Evolutionary conservation across 2,797 vertebrate genomes (phyloP), one percentile per base, ranked within the genome.

Genomic region (Poeciliopsis gracilis): DNA sequence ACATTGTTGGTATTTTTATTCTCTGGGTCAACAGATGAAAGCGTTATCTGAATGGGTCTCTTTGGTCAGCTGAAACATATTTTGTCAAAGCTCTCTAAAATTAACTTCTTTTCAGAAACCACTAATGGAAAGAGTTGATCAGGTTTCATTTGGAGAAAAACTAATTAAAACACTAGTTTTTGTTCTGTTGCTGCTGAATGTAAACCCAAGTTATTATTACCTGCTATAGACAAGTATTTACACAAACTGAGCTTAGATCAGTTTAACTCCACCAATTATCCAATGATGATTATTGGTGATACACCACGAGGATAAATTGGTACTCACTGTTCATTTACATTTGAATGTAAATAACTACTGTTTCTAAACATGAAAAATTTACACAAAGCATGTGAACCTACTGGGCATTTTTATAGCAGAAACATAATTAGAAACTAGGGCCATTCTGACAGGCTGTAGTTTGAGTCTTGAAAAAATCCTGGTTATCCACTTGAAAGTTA

Each of bases 1-100:
- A 80, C 75, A 74, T 55, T 51, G 63, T 83, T 77, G 81, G 20
- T 73, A 71, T 74, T 74, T 77, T 43, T 28, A 78, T 77, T 18
- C 25, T 45, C 43, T 57, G 38, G 73, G 67, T 46, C 12, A 33
- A 73, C n/a, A 72, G 49, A 59, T 45, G 53, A 51, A 75, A 43
- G 30, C 55, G 30, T 75, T 75, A 82, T 83, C 57, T 79, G 67
- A 82, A 79, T 73, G 20, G 18, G 25, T 11, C 25, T 46, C 16
- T 28, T 15, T 38, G 33, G 25, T 78, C 45, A 30, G 51, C 51
- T 67, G 20, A 41, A 41, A 69, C 18, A 46, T 71, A 33, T 49
- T 79, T 72, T 77, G 43, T 72, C 55, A 69, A 1, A 43, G 57
- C 36, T 73, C 67, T 79, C 23, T 36, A 70, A 71, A 82, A 76